Evolutionary conservation across 2,888 invertebrate species (phyloP).

Genomic region (Ectropis crepuscularia): DNA sequence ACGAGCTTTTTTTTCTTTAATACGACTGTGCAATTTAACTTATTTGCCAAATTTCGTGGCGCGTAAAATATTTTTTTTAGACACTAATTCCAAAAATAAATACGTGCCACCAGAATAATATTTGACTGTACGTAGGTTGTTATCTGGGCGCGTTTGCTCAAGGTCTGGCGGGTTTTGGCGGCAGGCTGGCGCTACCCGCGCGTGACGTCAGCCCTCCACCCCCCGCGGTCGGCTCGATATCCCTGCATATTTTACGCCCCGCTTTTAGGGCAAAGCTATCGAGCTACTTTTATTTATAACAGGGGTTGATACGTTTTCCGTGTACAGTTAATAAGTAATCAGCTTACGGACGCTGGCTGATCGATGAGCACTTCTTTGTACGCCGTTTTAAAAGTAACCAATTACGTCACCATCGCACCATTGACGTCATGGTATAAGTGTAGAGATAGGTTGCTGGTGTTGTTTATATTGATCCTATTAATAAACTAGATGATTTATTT

Average conservation of each 20-base stretch:
- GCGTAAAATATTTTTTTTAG: too few species aligned
- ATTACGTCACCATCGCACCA: too few species aligned
- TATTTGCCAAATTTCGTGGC: too few species aligned
- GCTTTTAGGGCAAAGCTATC: slow-evolving; percentile 64
- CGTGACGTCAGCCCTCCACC: slow-evolving; percentile 70
- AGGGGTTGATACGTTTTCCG: slow-evolving; percentile 43
- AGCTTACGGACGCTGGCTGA: slow-evolving; percentile 29
- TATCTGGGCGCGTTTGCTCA: slow-evolving; percentile 63
- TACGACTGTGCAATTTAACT: too few species aligned
- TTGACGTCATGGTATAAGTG: too few species aligned
- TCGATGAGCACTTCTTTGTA: slow-evolving; percentile 17
- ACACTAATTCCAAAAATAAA: too few species aligned
- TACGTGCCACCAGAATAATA: too few species aligned
- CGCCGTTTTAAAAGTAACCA: not conserved
- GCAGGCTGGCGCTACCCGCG: slow-evolving; percentile 68
- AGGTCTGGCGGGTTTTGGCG: slow-evolving; percentile 66
- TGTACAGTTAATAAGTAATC: slow-evolving; percentile 42
- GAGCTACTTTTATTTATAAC: slow-evolving; percentile 58
- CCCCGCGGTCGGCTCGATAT: slow-evolving; percentile 47
- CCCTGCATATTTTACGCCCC: slow-evolving; percentile 73
- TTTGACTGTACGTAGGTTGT: slow-evolving; percentile 36
- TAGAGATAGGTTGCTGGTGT: too few species aligned
- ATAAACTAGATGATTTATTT: too few species aligned
- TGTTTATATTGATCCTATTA: too few species aligned
- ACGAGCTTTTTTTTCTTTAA: too few species aligned